Evolutionary conservation across 2,113 vertebrate species (phyloP).

Genomic region (Danio rerio): GRCz12tu NC_133182.1:38475501-38476000

Average conservation of each 20-base stretch:
- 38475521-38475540: background rate
- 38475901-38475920: background rate
- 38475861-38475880: background rate
- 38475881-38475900: background rate
- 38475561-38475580: no score
- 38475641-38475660: background rate
- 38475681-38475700: background rate
- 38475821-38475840: background rate
- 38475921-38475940: conserved; percentile 19
- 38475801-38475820: background rate
- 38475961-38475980: conserved; percentile 97
- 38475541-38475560: background rate
- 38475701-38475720: background rate
- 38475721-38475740: background rate
- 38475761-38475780: background rate
- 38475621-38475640: background rate
- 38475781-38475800: background rate
- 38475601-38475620: background rate
- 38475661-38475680: background rate
- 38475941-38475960: conserved; percentile 99
- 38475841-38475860: background rate
- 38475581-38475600: background rate
- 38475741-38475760: background rate
- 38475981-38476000: conserved; percentile 98
- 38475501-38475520: background rate